phyloP scores from a whole-genome alignment of 2,888 invertebrate species.

The Charanyca ferruginea region DNA sequence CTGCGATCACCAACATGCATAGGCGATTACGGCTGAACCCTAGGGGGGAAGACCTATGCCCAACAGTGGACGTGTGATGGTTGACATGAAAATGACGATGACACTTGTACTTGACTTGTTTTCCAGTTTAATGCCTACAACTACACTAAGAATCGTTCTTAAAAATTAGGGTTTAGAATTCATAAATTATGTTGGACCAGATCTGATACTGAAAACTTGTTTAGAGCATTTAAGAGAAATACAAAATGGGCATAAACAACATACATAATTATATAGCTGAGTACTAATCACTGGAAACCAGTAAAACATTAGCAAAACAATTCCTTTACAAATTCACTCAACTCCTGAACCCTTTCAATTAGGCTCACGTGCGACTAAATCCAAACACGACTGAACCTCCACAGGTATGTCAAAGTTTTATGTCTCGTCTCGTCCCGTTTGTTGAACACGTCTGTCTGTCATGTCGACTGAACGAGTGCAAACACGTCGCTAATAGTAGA shows the following conservation, averaged over 20 bases:
- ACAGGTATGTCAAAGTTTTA: constrained; percentile 53
- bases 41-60: no score
- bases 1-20: no score
- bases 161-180: no score
- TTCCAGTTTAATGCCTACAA: background rate
- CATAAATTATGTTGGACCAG: no score
- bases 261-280: no score
- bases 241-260: no score
- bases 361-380: constrained; percentile 32
- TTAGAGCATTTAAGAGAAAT: no score
- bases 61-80: no score
- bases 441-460: constrained; percentile 46
- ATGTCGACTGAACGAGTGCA: constrained; percentile 61
- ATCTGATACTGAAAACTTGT: no score
- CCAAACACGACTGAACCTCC: constrained; percentile 32
- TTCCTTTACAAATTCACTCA: constrained; percentile 26
- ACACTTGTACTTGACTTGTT: background rate
- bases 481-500: constrained; percentile 35
- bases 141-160: background rate
- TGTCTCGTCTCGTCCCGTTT: constrained; percentile 42
- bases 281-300: background rate
- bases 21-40: no score
- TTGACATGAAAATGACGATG: no score
- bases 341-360: constrained; percentile 44
- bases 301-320: constrained; percentile 18